Conservation (phyloP, 2,888 invertebrate genomes). For the Frankliniella fusca region DNA sequence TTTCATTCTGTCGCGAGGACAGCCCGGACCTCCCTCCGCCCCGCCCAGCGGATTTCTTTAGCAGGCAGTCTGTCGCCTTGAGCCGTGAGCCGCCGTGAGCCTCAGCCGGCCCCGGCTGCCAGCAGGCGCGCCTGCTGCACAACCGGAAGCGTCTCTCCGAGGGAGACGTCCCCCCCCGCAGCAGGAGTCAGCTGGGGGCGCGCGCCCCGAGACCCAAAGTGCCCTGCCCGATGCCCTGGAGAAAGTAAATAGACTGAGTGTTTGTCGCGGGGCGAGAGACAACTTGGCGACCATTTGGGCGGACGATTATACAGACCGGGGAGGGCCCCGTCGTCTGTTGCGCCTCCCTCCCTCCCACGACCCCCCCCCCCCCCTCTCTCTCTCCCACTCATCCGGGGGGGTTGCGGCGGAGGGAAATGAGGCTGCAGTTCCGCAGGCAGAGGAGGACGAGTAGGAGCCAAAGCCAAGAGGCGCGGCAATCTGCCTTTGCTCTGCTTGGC, state of each 20-base stretch:
- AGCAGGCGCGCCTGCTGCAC: too few relatives aligned
- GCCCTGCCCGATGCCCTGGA: slow-evolving; percentile 6
- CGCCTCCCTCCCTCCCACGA: not conserved
- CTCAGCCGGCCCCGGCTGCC: too few relatives aligned
- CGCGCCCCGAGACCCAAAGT: not conserved
- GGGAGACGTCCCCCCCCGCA: not conserved
- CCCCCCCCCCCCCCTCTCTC: not conserved
- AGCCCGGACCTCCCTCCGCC: too few relatives aligned
- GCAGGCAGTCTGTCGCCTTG: too few relatives aligned
- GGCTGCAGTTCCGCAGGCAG: not conserved
- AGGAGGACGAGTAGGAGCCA: not conserved
- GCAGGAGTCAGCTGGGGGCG: not conserved
- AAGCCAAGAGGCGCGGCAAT: not conserved
- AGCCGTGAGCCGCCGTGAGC: too few relatives aligned
- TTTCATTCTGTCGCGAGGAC: too few relatives aligned
- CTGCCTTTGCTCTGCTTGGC: not conserved
- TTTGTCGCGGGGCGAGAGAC: not conserved
- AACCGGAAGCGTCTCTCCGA: too few relatives aligned
- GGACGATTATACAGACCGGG: not conserved
- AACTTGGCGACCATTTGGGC: not conserved
- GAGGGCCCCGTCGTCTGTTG: not conserved
- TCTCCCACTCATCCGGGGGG: not conserved
- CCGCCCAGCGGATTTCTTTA: too few relatives aligned
- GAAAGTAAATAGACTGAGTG: not conserved
- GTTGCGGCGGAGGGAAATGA: not conserved